Conservation (phyloP, 2,888 invertebrate species). For the Agrochola macilenta region DNA sequence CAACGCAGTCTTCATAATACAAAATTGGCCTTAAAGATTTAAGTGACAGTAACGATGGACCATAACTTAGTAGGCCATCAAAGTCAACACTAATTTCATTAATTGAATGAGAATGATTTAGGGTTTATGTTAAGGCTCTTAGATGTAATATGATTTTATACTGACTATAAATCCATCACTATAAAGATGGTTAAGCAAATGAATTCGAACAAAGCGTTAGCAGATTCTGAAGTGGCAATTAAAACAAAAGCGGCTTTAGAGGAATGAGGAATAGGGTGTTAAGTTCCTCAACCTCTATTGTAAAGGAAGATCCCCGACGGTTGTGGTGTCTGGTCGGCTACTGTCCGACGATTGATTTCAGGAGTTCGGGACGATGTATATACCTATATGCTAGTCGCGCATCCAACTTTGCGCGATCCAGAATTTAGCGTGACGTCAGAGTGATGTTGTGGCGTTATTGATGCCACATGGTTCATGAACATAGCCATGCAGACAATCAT, state of each 20-base stretch:
- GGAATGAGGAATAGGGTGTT: background rate
- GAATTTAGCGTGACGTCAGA: too few species aligned
- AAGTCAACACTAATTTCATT: constrained; percentile 2
- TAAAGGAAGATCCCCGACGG: background rate
- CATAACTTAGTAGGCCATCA: background rate
- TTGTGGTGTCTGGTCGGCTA: background rate
- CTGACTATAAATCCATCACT: background rate
- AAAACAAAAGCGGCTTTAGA: background rate
- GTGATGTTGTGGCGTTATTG: too few species aligned
- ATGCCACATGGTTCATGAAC: background rate
- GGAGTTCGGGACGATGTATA: background rate
- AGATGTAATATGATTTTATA: background rate
- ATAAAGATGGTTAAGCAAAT: background rate
- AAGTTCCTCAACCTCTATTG: background rate
- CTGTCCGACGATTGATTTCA: background rate
- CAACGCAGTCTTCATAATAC: background rate
- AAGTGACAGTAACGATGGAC: background rate
- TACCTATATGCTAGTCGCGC: background rate
- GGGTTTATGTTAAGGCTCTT: background rate
- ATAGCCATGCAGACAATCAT: background rate
- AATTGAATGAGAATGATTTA: background rate
- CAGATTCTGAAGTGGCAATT: background rate
- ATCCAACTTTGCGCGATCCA: background rate
- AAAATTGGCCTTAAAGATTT: background rate
- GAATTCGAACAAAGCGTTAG: background rate